Evolutionary conservation across 1,140 invertebrate genomes (phyloP).

Genomic region (Heterodera schachtii): DNA sequence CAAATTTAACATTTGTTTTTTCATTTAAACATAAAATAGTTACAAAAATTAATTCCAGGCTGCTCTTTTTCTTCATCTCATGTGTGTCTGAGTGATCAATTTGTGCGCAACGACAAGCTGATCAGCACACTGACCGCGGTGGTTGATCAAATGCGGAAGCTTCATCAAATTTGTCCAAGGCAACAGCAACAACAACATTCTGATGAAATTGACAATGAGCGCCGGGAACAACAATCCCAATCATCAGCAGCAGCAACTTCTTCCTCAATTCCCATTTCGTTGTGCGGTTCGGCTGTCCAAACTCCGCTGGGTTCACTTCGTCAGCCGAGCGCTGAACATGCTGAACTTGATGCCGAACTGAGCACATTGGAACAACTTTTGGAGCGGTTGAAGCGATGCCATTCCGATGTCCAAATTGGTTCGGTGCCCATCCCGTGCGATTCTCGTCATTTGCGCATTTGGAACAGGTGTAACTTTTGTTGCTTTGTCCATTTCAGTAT

Average conservation of each 20-base stretch:
- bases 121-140: conserved; percentile 2
- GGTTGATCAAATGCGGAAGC: conserved; percentile 7
- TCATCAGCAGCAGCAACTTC: neutral
- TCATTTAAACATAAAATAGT: no score
- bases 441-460: neutral
- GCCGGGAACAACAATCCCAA: neutral
- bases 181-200: neutral
- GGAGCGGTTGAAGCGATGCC: neutral
- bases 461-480: neutral
- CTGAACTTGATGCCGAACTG: neutral
- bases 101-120: neutral
- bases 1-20: no score
- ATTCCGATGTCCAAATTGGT: neutral
- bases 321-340: conserved; percentile 12
- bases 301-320: conserved; percentile 1
- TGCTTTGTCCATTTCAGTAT: no score
- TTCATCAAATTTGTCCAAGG: conserved; percentile 12
- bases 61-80: neutral
- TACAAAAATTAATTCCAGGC: neutral
- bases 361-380: neutral
- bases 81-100: conserved; percentile 4
- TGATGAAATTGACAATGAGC: no score
- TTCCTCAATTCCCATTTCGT: neutral
- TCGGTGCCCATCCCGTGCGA: neutral
- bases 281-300: neutral